Conservation (phyloP, 1,140 invertebrate genomes). For the Apis dorsata region DNA sequence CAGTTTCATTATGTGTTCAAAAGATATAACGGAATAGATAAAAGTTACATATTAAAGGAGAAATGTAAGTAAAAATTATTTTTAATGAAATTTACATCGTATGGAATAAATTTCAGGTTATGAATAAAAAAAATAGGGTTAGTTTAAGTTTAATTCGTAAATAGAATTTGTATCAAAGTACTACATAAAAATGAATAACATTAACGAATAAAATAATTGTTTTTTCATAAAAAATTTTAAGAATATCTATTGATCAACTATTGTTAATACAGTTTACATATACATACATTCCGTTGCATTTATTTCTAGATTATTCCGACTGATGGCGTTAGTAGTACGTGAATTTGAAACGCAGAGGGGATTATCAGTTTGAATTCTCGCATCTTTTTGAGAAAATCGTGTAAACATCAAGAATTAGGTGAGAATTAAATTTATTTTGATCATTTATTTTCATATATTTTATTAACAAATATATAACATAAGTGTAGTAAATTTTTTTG, state of each 20-base stretch:
- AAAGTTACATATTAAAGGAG: not conserved
- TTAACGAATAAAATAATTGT: not conserved
- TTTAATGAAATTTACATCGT: too few species aligned
- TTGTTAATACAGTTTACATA: not conserved
- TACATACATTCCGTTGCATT: not conserved
- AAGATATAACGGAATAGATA: not conserved
- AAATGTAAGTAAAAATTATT: too few species aligned
- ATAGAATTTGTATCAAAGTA: too few species aligned
- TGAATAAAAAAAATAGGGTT: too few species aligned
- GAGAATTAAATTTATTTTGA: too few species aligned
- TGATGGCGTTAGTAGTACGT: not conserved
- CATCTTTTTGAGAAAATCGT: too few species aligned
- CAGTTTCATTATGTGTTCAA: not conserved
- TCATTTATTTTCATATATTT: not conserved
- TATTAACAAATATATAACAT: not conserved
- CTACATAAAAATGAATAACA: too few species aligned
- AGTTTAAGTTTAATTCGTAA: too few species aligned
- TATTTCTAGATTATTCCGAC: not conserved
- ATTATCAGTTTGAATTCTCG: not conserved
- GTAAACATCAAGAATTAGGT: not conserved
- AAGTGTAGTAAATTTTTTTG: not conserved
- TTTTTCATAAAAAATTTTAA: not conserved
- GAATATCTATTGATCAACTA: not conserved
- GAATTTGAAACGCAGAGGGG: too few species aligned
- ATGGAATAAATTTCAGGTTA: too few species aligned